A percentile compares a stretch with the other conserved stretches of the same genome.
Conservation (phyloP, 2,113 vertebrate species). For the Lepus americanus region DNA sequence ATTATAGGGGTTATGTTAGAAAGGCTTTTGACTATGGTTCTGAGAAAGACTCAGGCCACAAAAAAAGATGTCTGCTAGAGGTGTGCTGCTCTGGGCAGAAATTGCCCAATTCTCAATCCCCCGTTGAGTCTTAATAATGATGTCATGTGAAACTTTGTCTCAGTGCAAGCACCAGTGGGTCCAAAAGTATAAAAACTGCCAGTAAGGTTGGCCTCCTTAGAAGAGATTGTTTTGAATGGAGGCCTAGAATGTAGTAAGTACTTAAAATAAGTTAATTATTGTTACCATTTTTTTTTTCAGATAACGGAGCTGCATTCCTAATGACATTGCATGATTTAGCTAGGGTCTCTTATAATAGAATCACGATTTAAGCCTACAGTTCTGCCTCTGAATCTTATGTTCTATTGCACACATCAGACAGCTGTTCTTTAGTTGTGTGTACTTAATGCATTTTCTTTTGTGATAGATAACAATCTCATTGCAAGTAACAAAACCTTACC, state of each 20-base stretch:
- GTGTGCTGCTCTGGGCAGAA: neutral
- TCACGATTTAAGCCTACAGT: neutral
- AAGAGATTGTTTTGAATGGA: neutral
- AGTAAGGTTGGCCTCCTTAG: too few relatives aligned
- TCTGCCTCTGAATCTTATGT: constrained; percentile 27
- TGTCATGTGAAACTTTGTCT: neutral
- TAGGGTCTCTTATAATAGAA: neutral
- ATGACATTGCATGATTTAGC: neutral
- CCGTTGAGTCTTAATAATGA: neutral
- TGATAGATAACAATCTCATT: constrained; percentile 8
- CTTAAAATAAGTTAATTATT: neutral
- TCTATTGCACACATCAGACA: constrained; percentile 9
- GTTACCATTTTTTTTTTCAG: neutral
- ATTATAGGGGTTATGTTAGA: neutral
- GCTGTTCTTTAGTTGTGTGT: neutral
- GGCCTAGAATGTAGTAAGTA: neutral
- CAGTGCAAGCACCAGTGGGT: neutral
- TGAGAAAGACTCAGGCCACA: neutral
- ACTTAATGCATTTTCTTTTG: constrained; percentile 44
- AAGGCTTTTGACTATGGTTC: neutral
- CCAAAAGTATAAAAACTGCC: neutral
- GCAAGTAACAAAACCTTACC: neutral
- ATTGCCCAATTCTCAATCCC: too few relatives aligned
- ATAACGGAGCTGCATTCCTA: neutral
- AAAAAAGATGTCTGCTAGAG: neutral